Conservation (phyloP, 1,140 invertebrate genomes). For the Wasmannia auropunctata region DNA sequence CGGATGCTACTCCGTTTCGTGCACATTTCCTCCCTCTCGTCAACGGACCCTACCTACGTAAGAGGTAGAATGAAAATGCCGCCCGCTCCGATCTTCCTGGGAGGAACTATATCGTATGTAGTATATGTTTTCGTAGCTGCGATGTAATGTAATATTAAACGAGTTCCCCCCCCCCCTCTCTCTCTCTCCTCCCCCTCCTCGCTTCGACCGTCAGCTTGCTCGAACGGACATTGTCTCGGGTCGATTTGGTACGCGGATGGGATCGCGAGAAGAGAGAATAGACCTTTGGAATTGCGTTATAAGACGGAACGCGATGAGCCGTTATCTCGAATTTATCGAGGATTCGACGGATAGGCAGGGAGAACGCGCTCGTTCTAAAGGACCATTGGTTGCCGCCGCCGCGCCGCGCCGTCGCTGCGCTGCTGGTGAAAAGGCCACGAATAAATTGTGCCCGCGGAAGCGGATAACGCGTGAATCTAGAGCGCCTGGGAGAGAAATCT, state of each 20-base stretch:
- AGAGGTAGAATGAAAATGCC: slow-evolving; percentile 33
- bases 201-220: not conserved
- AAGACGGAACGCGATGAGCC: slow-evolving; percentile 49
- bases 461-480: slow-evolving; percentile 55
- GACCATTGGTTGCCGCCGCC: slow-evolving; percentile 35
- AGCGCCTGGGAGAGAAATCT: slow-evolving; percentile 53
- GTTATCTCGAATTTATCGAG: slow-evolving; percentile 64
- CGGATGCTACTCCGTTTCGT: slow-evolving; percentile 29
- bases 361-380: slow-evolving; percentile 20
- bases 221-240: slow-evolving; percentile 16
- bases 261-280: slow-evolving; percentile 10
- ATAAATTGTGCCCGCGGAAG: slow-evolving; percentile 49
- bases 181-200: not conserved
- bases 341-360: slow-evolving; percentile 32
- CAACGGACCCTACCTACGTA: slow-evolving; percentile 11
- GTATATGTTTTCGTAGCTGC: slow-evolving; percentile 35
- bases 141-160: slow-evolving; percentile 64
- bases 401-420: not conserved
- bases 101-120: not conserved
- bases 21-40: slow-evolving; percentile 38
- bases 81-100: not conserved
- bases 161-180: not conserved
- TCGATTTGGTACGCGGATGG: slow-evolving; percentile 20
- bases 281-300: slow-evolving; percentile 8
- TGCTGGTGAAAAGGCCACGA: slow-evolving; percentile 51